Base-by-base conservation (phyloP, 2,888 invertebrate species). In the Stenotaenia linearis region DNA sequence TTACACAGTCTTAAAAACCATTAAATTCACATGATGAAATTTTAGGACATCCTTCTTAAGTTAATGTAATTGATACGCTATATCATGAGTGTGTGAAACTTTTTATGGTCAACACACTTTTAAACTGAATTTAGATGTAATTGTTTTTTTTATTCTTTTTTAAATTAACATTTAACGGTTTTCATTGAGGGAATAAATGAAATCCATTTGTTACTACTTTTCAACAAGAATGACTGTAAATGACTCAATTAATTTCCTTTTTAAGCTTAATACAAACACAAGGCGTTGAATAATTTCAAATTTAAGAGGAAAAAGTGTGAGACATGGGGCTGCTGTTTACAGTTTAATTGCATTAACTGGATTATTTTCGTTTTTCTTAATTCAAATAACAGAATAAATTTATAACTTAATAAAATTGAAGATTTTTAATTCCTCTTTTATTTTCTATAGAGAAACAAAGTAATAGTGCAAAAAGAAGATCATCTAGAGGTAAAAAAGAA, bases 41-140 rank as follows among this genome's bases (percentile, higher is more conserved):
- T 61, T 61, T 61, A 23, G 61, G 61, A 61, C 61, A 61, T 61
- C 61, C 61, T 61, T 61, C 61, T 61, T 61, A 61, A 28, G 45
- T 45, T 61, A 23, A 61, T 61, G 10, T 61, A 61, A 61, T 61
- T 61, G 61, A 61, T 61, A 61, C 45, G n/a, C 5, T 45, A 6
- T 25, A 2, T 56, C 23, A 61, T 61, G 61, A 61, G 61, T 61
- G 61, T 61, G 61, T 61, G 61, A 61, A 61, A 61, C 61, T 10
- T 61, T 61, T 61, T 28, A 61, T 56, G n/a, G 45, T 45, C 45
- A 32, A 9, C 32, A n/a, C 45, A 45, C 45, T 45, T 45, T 45
- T 45, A 21, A 3, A 25, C 61, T 6, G 61, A 61, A 61, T 61
- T 23, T 61, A 28, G 15, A 61, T 25, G 21, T 25, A 61, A 25